These are phyloP conservation scores for Charadrius vociferus DNA, from an alignment of 2,113 vertebrate genomes.

Conservation along the genomic window DNA sequence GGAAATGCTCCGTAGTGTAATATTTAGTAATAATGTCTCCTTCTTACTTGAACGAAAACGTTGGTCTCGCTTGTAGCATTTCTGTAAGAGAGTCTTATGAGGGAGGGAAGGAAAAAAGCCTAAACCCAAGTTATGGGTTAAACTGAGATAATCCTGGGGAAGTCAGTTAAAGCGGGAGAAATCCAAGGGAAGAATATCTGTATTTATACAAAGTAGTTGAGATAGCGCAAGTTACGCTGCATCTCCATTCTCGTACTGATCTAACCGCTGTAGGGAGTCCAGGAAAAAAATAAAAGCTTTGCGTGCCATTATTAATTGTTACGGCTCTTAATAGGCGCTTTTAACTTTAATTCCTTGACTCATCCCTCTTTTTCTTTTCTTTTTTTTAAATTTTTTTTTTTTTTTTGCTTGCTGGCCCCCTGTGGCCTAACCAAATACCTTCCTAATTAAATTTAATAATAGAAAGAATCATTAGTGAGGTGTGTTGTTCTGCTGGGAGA, in stretches of 20 bases:
- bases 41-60: accelerated
- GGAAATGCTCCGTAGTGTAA: neutral
- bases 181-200: neutral
- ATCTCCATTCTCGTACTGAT: neutral
- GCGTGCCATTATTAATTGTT: neutral
- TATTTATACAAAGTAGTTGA: neutral
- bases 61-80: neutral
- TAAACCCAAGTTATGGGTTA: neutral
- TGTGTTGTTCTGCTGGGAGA: constrained; percentile 17
- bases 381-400: neutral
- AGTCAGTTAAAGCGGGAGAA: neutral
- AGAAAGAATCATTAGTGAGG: constrained; percentile 6
- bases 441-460: constrained; percentile 64
- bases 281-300: neutral
- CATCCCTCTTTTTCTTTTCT: neutral
- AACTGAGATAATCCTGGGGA: constrained; percentile 10
- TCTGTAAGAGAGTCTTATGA: neutral
- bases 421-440: constrained; percentile 4
- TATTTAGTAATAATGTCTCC: neutral
- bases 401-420: neutral
- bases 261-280: neutral
- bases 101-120: neutral
- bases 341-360: constrained; percentile 17
- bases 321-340: neutral
- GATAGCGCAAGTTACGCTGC: neutral